phyloP scores from a whole-genome alignment of 2,888 invertebrate genomes.

The Celastrina argiolus region DNA sequence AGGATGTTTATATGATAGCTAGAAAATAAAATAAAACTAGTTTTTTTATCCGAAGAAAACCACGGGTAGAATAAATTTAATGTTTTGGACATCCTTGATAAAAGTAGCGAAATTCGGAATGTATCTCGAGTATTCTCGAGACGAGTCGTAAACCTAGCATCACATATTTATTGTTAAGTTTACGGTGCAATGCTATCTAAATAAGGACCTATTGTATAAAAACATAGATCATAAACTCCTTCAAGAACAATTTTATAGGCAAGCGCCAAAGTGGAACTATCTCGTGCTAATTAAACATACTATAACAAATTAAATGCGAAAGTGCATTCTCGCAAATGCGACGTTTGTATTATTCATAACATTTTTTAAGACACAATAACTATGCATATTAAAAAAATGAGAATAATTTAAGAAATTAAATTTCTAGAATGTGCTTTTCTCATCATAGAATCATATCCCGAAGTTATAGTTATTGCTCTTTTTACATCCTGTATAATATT shows the following conservation, averaged over 20 bases:
- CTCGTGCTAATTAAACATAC: neutral
- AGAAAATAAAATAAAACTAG: no score
- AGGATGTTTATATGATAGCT: neutral
- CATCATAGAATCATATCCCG: no score
- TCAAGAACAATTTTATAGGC: neutral
- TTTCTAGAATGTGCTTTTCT: no score
- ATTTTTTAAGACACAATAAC: no score
- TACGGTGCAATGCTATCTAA: neutral
- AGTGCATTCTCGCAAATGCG: neutral
- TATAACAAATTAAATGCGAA: constrained; percentile 6
- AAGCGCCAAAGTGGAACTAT: neutral
- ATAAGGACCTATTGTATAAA: neutral
- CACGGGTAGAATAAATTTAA: no score
- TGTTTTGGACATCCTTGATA: neutral
- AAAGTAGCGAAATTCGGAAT: constrained; percentile 1
- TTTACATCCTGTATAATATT: no score
- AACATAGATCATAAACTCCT: constrained; percentile 12
- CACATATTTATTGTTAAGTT: constrained; percentile 14
- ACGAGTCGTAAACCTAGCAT: constrained; percentile 3
- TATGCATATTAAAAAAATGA: no score
- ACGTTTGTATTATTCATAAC: neutral
- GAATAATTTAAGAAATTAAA: no score
- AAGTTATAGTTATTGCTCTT: no score
- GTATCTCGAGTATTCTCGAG: neutral
- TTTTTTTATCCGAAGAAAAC: no score